A percentile compares a stretch with the other conserved stretches of the same genome.
Conservation (phyloP, 1,140 invertebrate genomes). For the Aphis gossypii region DNA sequence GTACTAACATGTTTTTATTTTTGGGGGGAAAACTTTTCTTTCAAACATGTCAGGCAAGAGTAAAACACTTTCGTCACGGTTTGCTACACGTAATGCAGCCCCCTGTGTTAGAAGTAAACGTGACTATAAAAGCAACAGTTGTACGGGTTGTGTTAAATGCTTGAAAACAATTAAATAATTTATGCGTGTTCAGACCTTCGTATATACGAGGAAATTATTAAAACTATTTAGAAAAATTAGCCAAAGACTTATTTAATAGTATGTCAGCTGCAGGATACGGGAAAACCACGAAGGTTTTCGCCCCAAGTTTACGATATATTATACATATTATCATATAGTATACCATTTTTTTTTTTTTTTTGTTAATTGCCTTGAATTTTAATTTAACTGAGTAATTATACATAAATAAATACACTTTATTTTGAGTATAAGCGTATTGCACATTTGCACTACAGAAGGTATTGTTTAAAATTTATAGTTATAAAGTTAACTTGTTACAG, state of each 20-base stretch:
- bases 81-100: conserved; percentile 21
- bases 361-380: background rate
- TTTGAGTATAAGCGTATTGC: background rate
- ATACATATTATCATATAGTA: background rate
- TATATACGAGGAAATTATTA: background rate
- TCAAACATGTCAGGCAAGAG: background rate
- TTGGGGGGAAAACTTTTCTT: conserved; percentile 28
- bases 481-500: background rate
- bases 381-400: background rate
- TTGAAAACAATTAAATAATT: conserved; percentile 39
- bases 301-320: background rate
- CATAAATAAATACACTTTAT: background rate
- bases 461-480: background rate
- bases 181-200: background rate
- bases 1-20: background rate
- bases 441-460: too few species aligned
- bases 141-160: conserved; percentile 36
- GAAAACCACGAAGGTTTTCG: background rate
- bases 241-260: background rate
- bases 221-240: background rate
- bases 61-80: conserved; percentile 36
- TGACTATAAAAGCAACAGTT: conserved; percentile 36
- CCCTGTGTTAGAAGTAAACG: background rate
- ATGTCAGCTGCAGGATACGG: background rate
- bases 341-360: background rate